A percentile compares a stretch with the other conserved stretches of the same genome.
These are phyloP conservation scores for Euthynnus affinis DNA, from an alignment of 2,797 vertebrate species.

Conservation along the genomic window DNA sequence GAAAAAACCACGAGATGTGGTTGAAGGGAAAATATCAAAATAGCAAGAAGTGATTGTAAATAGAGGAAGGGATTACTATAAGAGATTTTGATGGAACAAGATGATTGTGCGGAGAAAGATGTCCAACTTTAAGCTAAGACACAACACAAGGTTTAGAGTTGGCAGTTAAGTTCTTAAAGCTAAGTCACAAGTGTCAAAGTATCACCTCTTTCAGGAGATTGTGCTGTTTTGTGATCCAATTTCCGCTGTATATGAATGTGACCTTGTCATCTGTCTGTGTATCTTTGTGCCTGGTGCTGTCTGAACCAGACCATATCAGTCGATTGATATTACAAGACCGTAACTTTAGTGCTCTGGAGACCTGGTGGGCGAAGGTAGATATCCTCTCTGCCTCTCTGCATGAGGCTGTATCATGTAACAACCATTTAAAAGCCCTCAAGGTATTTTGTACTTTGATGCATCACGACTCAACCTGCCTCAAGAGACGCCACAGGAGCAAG, in stretches of 20 bases:
- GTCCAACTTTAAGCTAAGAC: slow-evolving; percentile 38
- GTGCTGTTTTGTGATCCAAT: slow-evolving; percentile 62
- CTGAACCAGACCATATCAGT: slow-evolving; percentile 65
- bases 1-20: slow-evolving; percentile 49
- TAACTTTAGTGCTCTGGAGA: slow-evolving; percentile 37
- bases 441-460: slow-evolving; percentile 58
- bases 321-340: slow-evolving; percentile 34
- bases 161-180: slow-evolving; percentile 37
- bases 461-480: slow-evolving; percentile 58
- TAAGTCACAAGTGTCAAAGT: slow-evolving; percentile 44
- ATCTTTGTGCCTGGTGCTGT: slow-evolving; percentile 67
- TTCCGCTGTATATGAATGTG: slow-evolving; percentile 70
- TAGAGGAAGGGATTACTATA: slow-evolving; percentile 72
- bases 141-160: slow-evolving; percentile 29
- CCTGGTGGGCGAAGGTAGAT: slow-evolving; percentile 35
- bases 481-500: slow-evolving; percentile 39
- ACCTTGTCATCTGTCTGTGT: slow-evolving; percentile 64
- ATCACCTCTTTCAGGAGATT: slow-evolving; percentile 46
- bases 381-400: slow-evolving; percentile 35
- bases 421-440: slow-evolving; percentile 36
- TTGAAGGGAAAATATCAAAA: slow-evolving; percentile 58
- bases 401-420: slow-evolving; percentile 34
- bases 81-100: slow-evolving; percentile 64
- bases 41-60: slow-evolving; percentile 78
- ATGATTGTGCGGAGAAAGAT: slow-evolving; percentile 69